Base-by-base conservation (phyloP, 2,797 vertebrate species). In the Sebastes matsubarae region DNA sequence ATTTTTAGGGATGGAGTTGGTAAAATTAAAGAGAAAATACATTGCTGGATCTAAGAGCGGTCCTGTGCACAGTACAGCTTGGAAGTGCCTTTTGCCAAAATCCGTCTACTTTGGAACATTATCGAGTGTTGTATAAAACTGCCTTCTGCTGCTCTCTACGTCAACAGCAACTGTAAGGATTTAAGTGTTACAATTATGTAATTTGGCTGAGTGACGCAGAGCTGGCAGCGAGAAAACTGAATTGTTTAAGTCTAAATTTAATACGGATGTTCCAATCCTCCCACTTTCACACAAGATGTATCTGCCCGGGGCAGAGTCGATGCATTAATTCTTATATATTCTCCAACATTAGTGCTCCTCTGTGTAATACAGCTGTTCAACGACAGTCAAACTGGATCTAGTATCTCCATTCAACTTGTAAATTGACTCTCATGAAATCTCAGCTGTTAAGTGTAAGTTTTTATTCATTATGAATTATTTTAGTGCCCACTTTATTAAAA, bases 221-320 rank as follows among this genome's bases (percentile, higher is more conserved):
- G 30, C 57, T 72, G 79, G 75, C 52, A 64, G 38, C 38, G 50
- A 54, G n/a, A 36, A 70, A 68, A 29, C 3, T 9, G 38, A 77
- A 80, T 50, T 59, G 60, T 77, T 68, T 70, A 72, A 70, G 66
- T 85, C 59, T 86, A 81, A 80, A 82, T 79, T 75, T 78, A 81
- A 72, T 27, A 27, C 4, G 29, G 67, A 77, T 84, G 42, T 77
- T 83, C 70, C 63, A 52, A 72, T 67, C 79, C 67, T 83, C 82
- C 78, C 69, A 83, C 78, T 69, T 76, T 57, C 36, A 68, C 60
- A 82, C 29, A 58, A 30, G 67, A 75, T 74, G 50, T 57, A 54
- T 6, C 64, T 55, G 74, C 73, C 70, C 59, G 32, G 58, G 76
- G 52, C 71, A 75, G 25, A 38, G 34, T 8, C 29, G 52, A 58